Evolutionary conservation across 2,797 vertebrate species (phyloP).

Genomic region (Echiichthys vipera): DNA sequence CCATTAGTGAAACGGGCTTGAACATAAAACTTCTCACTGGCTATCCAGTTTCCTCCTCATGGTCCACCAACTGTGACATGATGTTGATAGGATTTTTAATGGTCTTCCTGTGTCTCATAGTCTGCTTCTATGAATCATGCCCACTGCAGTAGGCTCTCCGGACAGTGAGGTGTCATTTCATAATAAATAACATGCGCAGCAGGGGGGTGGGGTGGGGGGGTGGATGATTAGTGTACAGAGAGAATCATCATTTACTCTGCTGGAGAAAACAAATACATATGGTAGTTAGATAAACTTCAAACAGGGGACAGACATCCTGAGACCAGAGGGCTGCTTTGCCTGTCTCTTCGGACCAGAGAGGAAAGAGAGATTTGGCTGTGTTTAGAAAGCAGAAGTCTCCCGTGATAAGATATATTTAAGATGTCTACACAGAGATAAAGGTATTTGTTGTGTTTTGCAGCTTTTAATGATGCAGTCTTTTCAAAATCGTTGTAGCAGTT

Average conservation of each 20-base stretch:
- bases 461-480: conserved; percentile 71
- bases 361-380: conserved; percentile 80
- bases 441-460: conserved; percentile 82
- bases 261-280: conserved; percentile 79
- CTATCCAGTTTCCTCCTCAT: conserved; percentile 50
- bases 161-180: conserved; percentile 78
- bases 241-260: conserved; percentile 76
- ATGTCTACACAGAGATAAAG: conserved; percentile 78
- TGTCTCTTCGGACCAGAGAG: conserved; percentile 75
- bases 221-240: conserved; percentile 74
- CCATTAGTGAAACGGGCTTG: conserved; percentile 44
- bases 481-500: conserved; percentile 70
- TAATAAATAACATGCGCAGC: conserved; percentile 75
- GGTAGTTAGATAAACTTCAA: conserved; percentile 84
- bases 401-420: conserved; percentile 81
- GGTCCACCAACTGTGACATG: conserved; percentile 52
- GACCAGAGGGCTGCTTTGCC: conserved; percentile 67
- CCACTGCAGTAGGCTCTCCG: conserved; percentile 62
- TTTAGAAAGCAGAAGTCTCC: conserved; percentile 78
- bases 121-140: conserved; percentile 70
- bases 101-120: conserved; percentile 73
- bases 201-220: conserved; percentile 54
- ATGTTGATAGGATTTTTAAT: conserved; percentile 79
- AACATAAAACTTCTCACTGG: conserved; percentile 57
- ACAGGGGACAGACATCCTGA: conserved; percentile 73